Evolutionary conservation across 2,888 invertebrate genomes (phyloP), one percentile per base, ranked within the genome.

Genomic region (Eudasyphora cyanicolor): DNA sequence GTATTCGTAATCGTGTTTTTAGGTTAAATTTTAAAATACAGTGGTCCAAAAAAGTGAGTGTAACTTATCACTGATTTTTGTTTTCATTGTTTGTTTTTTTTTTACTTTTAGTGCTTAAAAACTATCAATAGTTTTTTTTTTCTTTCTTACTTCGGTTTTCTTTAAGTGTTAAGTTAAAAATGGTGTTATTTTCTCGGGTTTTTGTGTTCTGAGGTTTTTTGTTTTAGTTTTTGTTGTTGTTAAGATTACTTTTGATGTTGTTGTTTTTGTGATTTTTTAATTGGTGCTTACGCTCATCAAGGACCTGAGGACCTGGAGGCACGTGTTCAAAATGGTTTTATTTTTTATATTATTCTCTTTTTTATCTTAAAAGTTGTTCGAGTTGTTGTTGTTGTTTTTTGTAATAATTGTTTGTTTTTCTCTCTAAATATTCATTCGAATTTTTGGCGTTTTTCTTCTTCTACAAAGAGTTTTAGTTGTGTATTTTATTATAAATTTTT

Each of bases 241-340:
- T 57, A 69, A 79, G 49, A 78, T 81, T 74, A 78, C 78, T 79
- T 82, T 81, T 73, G 54, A 77, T 76, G 71, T 80, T 84, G 79
- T 76, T 82, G 45, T 64, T 75, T 79, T 74, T 57, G 21, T 45
- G 49, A 57, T 42, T 77, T 79, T 54, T 81, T 57, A 42, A 74
- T 60, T 70, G 81, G 80, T 86, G 86, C 81, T 85, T 78, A 82
- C 86, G 86, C 85, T 86, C 86, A 85, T 85, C 86, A 86, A 86
- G 87, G 86, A 86, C 85, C 86, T 86, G 85, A 86, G 87, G 85
- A 84, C 86, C 86, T 85, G 86, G 86, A 87, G 87, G 86, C 87
- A 87, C 87, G 86, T 86, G 76, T 85, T 87, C 76, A 71, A 70
- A 14, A 71, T 82, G 51, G 67, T 82, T 32, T 32, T 38, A 64